These are phyloP conservation scores for Agriopis aurantiaria DNA, from an alignment of 2,888 invertebrate genomes.

Conservation along the genomic window DNA sequence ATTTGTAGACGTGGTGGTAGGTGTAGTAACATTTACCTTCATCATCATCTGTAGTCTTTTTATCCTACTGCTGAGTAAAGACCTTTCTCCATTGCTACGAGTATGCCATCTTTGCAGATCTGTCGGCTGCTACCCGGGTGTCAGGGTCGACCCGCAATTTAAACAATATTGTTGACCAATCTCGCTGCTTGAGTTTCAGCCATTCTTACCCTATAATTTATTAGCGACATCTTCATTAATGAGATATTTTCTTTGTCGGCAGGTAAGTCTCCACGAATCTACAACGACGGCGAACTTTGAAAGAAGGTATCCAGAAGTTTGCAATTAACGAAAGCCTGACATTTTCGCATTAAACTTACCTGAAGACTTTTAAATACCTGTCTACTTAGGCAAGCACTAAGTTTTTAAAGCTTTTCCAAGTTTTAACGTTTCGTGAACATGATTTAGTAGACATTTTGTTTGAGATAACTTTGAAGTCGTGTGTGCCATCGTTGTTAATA, in stretches of 20 bases:
- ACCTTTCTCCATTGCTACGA: no score
- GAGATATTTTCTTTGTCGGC: slow-evolving; percentile 28
- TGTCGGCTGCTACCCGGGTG: no score
- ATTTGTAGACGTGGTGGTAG: no score
- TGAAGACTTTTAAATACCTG: slow-evolving; percentile 24
- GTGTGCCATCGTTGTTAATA: slow-evolving; percentile 1
- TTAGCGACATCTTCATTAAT: not conserved
- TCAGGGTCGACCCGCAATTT: no score
- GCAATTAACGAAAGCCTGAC: slow-evolving; percentile 23
- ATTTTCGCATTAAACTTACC: slow-evolving; percentile 26
- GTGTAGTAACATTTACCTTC: no score
- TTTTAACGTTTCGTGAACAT: slow-evolving; percentile 21
- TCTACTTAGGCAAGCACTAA: slow-evolving; percentile 26
- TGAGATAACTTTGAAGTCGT: slow-evolving; percentile 2
- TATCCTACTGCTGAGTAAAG: no score
- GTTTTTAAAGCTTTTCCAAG: slow-evolving; percentile 25
- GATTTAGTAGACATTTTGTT: slow-evolving; percentile 8
- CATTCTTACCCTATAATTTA: no score
- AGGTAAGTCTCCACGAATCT: slow-evolving; percentile 34
- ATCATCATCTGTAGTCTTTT: no score
- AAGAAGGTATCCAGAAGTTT: slow-evolving; percentile 18
- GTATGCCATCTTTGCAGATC: no score
- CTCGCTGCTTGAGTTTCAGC: no score
- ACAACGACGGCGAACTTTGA: not conserved
- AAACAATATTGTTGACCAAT: no score